A percentile compares a stretch with the other conserved stretches of the same genome.
phyloP scores from a whole-genome alignment of 2,113 vertebrate species.

The Bothrops jararaca region DNA sequence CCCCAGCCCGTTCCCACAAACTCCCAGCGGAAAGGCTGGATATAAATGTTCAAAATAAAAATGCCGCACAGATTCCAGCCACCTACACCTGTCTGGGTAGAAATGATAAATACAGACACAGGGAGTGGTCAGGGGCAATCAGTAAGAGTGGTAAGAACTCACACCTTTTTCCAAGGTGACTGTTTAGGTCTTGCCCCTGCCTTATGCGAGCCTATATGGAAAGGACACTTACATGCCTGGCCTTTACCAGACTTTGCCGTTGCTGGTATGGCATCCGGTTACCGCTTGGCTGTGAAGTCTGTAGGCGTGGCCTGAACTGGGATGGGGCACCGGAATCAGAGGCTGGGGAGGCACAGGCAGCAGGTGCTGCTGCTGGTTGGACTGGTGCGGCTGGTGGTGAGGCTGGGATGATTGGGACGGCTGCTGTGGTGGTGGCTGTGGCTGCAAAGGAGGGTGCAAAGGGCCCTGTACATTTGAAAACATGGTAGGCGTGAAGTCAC shows the following conservation, averaged over 20 bases:
- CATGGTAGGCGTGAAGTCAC: not conserved
- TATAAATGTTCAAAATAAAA: not conserved
- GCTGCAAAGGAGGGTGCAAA: conserved; percentile 78
- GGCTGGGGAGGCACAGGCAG: conserved; percentile 71
- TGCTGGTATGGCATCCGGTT: conserved; percentile 81
- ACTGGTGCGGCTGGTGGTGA: conserved; percentile 59
- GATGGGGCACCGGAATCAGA: conserved; percentile 84
- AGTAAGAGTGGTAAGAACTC: not conserved
- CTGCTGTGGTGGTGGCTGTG: conserved; percentile 74
- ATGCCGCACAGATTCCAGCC: not conserved
- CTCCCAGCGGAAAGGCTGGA: not conserved
- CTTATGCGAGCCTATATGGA: no score
- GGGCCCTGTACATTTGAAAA: conserved; percentile 71
- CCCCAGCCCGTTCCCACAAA: not conserved
- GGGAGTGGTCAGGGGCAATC: not conserved
- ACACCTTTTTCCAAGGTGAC: not conserved
- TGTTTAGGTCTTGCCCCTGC: not conserved
- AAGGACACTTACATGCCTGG: conserved; percentile 80
- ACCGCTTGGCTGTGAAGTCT: conserved; percentile 64
- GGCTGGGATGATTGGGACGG: conserved; percentile 64
- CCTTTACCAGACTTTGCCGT: conserved; percentile 77
- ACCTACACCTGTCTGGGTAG: not conserved
- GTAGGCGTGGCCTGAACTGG: conserved; percentile 84
- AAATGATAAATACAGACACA: not conserved
- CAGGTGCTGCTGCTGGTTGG: conserved; percentile 72